Conservation (phyloP, 2,888 invertebrate genomes). For the Ochropacha duplaris region DNA sequence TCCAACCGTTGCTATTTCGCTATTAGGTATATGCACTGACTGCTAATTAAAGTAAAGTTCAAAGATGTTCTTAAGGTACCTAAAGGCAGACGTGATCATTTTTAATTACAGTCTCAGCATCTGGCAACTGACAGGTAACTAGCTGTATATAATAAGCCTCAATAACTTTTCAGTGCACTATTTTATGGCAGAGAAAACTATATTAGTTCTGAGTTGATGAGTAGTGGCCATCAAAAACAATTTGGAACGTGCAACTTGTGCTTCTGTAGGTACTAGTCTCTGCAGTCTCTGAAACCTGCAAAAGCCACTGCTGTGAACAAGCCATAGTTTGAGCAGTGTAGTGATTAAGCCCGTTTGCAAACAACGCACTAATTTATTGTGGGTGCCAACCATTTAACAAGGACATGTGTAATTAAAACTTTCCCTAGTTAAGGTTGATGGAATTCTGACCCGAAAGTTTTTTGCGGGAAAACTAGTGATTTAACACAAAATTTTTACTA, state of each 20-base stretch:
- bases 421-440: background rate
- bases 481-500: background rate
- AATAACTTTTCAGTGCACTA: too few relatives aligned
- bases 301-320: constrained; percentile 12
- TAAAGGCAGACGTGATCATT: too few relatives aligned
- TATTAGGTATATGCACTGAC: too few relatives aligned
- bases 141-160: too few relatives aligned
- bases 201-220: too few relatives aligned
- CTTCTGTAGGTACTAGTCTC: too few relatives aligned
- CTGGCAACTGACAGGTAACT: too few relatives aligned
- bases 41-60: too few relatives aligned
- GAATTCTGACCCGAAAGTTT: constrained; percentile 1
- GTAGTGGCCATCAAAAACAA: background rate
- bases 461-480: background rate
- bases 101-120: too few relatives aligned
- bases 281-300: background rate
- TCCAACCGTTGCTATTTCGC: too few relatives aligned
- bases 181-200: too few relatives aligned
- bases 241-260: background rate
- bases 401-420: constrained; percentile 54
- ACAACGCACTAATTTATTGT: constrained; percentile 29
- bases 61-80: too few relatives aligned
- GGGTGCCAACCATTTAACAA: constrained; percentile 35
- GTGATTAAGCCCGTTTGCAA: constrained; percentile 27
- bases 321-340: constrained; percentile 12